Evolutionary conservation across 2,113 vertebrate species (phyloP), one percentile per base, ranked within the genome.

Genomic region (Cettia cetti): DNA sequence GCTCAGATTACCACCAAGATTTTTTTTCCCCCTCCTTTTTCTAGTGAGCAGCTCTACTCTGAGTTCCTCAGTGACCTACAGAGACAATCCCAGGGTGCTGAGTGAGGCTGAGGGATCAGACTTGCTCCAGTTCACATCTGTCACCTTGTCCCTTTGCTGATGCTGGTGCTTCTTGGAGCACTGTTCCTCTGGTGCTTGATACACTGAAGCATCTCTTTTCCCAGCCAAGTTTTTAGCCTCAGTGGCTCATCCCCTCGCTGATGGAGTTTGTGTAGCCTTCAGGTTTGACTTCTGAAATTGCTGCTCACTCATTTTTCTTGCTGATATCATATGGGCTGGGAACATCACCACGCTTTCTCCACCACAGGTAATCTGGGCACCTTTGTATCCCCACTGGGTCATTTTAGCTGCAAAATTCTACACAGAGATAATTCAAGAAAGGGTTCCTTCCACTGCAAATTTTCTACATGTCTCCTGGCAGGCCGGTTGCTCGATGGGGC

Each of bases 141-240:
- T 20, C 68, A 66, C 56, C 35, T 66, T n/a, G 40, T 49, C 54
- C 63, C 39, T 47, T 52, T 24, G 47, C 76, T 82, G 82, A 45
- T 0, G 1, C 35, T 59, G 50, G 20, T 79, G 49, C 13, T 60
- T 50, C 61, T 49, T 2, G 0, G 31, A 1, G 0, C 4, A 2
- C n/a, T 79, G 10, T 12, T 56, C 40, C 40, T 60, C 52, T n/a
- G 19, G 33, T 16, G 35, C 33, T 20, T 40, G 45, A 65, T 87
- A 21, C 22, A 53, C 53, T 15, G 45, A 65, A 66, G 70, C 42
- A 47, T 49, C 50, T 77, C 54, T 22, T 35, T 53, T 42, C 24
- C 12, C 50, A 83, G 40, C 6, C 50, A 66, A 63, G 30, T 31
- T 70, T 70, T 40, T 28, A 52, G 49, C 74, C 18, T 77, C 75